phyloP scores from a whole-genome alignment of 2,888 invertebrate species.

The Cylloceria caligata region DNA sequence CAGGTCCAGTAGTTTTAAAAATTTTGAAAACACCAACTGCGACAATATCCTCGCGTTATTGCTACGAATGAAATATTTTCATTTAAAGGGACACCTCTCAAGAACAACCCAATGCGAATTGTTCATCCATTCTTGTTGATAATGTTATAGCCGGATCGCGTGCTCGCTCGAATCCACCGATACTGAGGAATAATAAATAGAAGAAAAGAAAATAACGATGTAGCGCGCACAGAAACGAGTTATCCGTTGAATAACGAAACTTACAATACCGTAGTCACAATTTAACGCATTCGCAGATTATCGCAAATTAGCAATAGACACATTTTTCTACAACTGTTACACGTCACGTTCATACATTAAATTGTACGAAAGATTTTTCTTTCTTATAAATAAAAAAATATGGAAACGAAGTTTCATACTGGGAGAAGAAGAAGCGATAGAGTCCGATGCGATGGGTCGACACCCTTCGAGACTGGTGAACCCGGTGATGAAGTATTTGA shows the following conservation, averaged over 20 bases:
- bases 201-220: conserved; percentile 25
- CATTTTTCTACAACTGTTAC: conserved; percentile 48
- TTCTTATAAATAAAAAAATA: not conserved
- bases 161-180: conserved; percentile 49
- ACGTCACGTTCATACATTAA: conserved; percentile 16
- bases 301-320: conserved; percentile 50
- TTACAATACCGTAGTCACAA: conserved; percentile 39
- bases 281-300: conserved; percentile 68
- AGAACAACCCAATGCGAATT: conserved; percentile 15
- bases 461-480: conserved; percentile 25
- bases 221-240: conserved; percentile 47
- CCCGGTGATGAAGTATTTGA: conserved; percentile 1
- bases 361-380: conserved; percentile 20
- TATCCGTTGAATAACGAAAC: conserved; percentile 22
- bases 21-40: not conserved
- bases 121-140: conserved; percentile 19
- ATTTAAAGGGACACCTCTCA: not conserved
- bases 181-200: conserved; percentile 34
- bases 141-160: conserved; percentile 36
- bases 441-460: conserved; percentile 20
- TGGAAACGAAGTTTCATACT: not conserved
- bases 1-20: not conserved
- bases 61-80: not conserved
- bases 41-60: not conserved
- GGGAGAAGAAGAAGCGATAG: not conserved